Evolutionary conservation across 2,113 vertebrate species (phyloP).

Genomic region (Tachysurus vachellii): DNA sequence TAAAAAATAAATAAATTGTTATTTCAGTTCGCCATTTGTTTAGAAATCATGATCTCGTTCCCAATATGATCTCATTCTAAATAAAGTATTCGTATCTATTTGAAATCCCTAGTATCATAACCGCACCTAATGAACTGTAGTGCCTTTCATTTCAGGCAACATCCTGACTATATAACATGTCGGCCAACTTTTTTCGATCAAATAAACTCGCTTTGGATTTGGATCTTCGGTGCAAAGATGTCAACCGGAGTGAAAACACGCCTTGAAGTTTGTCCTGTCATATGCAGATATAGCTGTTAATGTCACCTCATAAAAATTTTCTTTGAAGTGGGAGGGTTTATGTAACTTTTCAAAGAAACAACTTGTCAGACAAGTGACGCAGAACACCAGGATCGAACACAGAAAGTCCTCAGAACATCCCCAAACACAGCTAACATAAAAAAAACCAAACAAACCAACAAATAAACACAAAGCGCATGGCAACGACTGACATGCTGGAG

Average conservation of each 20-base stretch:
- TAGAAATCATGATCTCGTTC: not conserved
- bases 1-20: not conserved
- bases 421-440: not conserved
- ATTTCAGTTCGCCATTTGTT: not conserved
- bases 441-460: not conserved
- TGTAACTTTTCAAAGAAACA: constrained; percentile 37
- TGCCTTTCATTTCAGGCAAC: not conserved
- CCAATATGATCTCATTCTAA: not conserved
- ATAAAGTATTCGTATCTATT: not conserved
- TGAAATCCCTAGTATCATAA: not conserved
- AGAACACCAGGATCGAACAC: not conserved
- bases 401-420: not conserved
- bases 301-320: constrained; percentile 32
- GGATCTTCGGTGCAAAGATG: not conserved
- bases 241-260: not conserved
- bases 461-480: not conserved
- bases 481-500: constrained; percentile 4
- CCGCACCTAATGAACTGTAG: not conserved
- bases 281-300: constrained; percentile 34
- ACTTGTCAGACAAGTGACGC: constrained; percentile 30
- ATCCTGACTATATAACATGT: not conserved
- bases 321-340: constrained; percentile 25
- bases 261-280: constrained; percentile 27
- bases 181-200: not conserved
- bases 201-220: not conserved